phyloP scores from a whole-genome alignment of 2,113 vertebrate species.

The Heterocephalus glaber region DNA sequence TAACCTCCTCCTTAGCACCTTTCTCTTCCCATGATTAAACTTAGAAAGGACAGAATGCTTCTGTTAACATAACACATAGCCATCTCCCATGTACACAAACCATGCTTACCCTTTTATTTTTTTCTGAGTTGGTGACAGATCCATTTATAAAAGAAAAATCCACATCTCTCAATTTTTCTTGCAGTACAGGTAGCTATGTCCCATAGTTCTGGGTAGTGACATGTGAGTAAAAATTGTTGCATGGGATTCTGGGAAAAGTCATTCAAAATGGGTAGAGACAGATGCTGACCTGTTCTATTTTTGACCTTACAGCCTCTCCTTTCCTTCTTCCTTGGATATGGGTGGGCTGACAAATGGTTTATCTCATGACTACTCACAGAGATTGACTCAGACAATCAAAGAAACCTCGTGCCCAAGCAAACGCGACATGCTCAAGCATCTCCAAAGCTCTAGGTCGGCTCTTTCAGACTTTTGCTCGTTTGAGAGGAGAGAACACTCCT shows the following conservation, averaged over 20 bases:
- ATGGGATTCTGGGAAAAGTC: not conserved
- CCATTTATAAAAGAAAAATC: not conserved
- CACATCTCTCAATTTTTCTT: not conserved
- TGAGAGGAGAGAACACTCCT: not conserved
- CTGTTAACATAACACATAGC: not conserved
- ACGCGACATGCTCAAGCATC: too few species aligned
- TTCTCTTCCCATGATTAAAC: not conserved
- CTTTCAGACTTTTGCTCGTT: not conserved
- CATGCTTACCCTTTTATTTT: not conserved
- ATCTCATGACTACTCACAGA: not conserved
- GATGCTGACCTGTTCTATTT: not conserved
- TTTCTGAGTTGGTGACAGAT: not conserved
- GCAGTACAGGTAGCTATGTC: not conserved
- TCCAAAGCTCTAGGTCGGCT: not conserved
- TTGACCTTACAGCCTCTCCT: not conserved
- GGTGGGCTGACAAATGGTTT: not conserved
- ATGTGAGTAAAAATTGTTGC: not conserved
- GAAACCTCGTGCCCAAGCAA: not conserved
- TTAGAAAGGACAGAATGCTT: not conserved
- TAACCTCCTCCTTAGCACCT: not conserved
- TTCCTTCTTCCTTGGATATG: not conserved
- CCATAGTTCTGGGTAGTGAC: not conserved
- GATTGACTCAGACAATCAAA: not conserved
- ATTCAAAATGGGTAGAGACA: not conserved
- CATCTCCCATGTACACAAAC: not conserved